Base-by-base conservation (phyloP, 2,113 vertebrate genomes). In the Platysternon megacephalum region DNA sequence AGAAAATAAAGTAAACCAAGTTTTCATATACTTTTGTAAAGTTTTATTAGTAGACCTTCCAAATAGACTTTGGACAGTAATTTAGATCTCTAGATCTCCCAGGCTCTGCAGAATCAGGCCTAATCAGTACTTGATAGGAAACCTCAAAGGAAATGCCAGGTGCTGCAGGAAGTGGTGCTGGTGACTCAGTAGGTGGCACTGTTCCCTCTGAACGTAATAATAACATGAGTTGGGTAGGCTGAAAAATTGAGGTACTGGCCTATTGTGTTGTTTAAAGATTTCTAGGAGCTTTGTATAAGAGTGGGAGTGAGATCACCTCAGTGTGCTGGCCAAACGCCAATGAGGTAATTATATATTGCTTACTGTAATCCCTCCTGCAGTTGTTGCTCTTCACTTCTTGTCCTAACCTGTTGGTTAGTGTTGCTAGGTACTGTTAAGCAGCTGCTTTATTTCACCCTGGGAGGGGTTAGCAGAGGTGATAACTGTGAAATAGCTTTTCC, bases 401-500 rank as follows among this genome's bases (percentile, higher is more conserved):
- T 81, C 83, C 65, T 89, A 82, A 83, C 32, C 29, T 79, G 14
- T 82, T 94, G 53, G 89, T 8, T 81, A 11, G 61, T 74, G 83
- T 91, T 96, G 85, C 93, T 95, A 88, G 85, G 68, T 93, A 16
- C 79, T 92, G 55, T 46, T 44, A 85, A 96, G 28, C 86, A 84
- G 74, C 87, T 88, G 12, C 56, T 94, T 5, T 42, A 22, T 94
- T 95, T 91, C 81, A 86, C n/a, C 28, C 49, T 90, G 13, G 13
- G 89, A 42, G 81, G 61, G 61, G 92, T 87, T 0, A 93, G 80
- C 81, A 49, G 44, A 92, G 0, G 1, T 74, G 90, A 46, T 91
- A 95, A 89, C 79, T 95, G 80, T 56, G 84, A 56, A 93, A 48
- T 4, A 68, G 72, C 5, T 1, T 65, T 87, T 72, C n/a, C 65